Evolutionary conservation across 1,140 invertebrate genomes (phyloP), one percentile per base, ranked within the genome.

Genomic region (Thaumetopoea pityocampa): DNA sequence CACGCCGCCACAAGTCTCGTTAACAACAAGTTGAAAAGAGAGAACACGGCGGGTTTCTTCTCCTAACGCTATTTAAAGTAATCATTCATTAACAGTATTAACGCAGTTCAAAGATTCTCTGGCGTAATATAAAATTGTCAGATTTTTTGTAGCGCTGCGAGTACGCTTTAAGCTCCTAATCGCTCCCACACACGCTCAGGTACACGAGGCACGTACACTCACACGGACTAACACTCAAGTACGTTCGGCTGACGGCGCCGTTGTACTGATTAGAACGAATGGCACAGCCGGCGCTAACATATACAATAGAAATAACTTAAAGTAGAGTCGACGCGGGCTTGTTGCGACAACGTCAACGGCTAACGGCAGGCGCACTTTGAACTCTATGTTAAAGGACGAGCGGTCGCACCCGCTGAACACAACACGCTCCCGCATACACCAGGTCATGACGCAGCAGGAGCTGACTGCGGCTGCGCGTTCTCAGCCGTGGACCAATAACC

Each of bases 21-120:
- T 57, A 50, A 77, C 79, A 83, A 80, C 76, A 67, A 66, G 70
- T 80, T 79, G 76, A 80, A 83, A 80, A 83, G 76, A 58, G 72
- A 80, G 73, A 67, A 74, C 51, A 74, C 71, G 67, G 68, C 51
- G 46, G 54, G 57, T 49, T 51, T 53, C n/a, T n/a, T n/a, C 35
- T 49, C 48, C 54, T 58, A 66, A 67, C 42, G 49, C 67, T 73
- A 73, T 59, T 67, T 71, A 72, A 67, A 68, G 71, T 78, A 78
- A 67, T 71, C 55, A 47, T 69, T 73, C n/a, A n/a, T n/a, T n/a
- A n/a, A n/a, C n/a, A n/a, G n/a, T n/a, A n/a, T n/a, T 82, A 82
- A 82, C 78, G 80, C 76, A 82, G 78, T 82, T 61, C 62, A 67
- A 66, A 71, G 61, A 61, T 67, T 60, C 55, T 55, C 59, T 79